Evolutionary conservation across 2,113 vertebrate genomes (phyloP).

Genomic region (Brevimyrus niger): DNA sequence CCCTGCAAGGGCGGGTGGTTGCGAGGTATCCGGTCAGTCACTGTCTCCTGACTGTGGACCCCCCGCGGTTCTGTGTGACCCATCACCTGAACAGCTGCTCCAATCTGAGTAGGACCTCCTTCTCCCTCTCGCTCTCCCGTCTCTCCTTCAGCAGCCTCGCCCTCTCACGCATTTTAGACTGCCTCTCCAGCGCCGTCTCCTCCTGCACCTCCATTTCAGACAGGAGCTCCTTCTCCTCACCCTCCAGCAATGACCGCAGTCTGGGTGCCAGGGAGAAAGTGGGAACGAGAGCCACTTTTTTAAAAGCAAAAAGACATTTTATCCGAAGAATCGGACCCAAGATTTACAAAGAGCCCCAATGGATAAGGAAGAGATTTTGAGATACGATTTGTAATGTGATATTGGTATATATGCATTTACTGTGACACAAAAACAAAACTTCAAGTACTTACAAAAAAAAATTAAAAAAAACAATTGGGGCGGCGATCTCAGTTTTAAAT

Average conservation of each 20-base stretch:
- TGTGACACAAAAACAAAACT: no score
- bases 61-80: neutral
- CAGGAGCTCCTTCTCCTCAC: conserved; percentile 65
- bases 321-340: no score
- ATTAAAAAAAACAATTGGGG: no score
- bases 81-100: conserved; percentile 82
- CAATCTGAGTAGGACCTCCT: conserved; percentile 66
- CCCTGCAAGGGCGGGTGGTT: conserved; percentile 46
- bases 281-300: neutral
- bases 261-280: conserved; percentile 46
- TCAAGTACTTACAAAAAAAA: no score
- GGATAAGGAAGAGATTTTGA: no score
- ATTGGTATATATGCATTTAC: no score
- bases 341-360: no score
- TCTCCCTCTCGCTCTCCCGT: conserved; percentile 67
- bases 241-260: conserved; percentile 66
- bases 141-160: conserved; percentile 57
- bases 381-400: no score
- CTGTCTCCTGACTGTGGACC: neutral
- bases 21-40: neutral
- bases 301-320: no score
- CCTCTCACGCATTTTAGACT: conserved; percentile 63
- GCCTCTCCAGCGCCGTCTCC: conserved; percentile 59
- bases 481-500: no score
- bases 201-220: conserved; percentile 58